These are phyloP conservation scores for Philypnodon macrostomus DNA, from an alignment of 2,797 vertebrate species.

Conservation along the genomic window DNA sequence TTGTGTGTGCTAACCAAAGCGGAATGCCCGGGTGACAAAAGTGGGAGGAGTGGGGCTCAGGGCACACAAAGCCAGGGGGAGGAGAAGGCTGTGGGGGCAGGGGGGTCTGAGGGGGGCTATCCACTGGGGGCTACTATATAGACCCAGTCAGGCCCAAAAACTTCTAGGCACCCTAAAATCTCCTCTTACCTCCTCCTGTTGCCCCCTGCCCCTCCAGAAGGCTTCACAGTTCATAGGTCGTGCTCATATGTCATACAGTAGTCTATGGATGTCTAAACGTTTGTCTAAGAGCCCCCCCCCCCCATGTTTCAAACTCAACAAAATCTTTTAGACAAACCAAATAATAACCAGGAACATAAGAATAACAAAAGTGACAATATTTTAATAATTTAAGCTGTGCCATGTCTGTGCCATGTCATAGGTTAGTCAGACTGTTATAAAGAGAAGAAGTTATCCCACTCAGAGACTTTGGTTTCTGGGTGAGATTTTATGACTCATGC, in stretches of 20 bases:
- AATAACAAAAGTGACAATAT: too few relatives aligned
- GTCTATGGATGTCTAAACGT: too few relatives aligned
- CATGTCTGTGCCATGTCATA: too few relatives aligned
- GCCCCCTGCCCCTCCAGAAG: constrained; percentile 37
- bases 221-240: constrained; percentile 15
- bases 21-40: constrained; percentile 97
- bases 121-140: constrained; percentile 77
- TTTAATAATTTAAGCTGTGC: too few relatives aligned
- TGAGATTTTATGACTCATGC: constrained; percentile 53
- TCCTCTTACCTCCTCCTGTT: constrained; percentile 26
- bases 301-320: too few relatives aligned
- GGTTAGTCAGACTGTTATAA: constrained; percentile 32
- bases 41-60: constrained; percentile 88
- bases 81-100: constrained; percentile 69
- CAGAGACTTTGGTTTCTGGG: constrained; percentile 41
- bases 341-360: too few relatives aligned
- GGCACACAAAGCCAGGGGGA: constrained; percentile 87
- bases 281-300: too few relatives aligned
- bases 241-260: constrained; percentile 47
- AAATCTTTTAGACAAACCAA: too few relatives aligned
- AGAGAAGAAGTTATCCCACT: constrained; percentile 22
- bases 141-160: constrained; percentile 75
- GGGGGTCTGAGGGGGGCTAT: constrained; percentile 47
- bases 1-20: constrained; percentile 99
- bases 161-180: constrained; percentile 65